Base-by-base conservation (phyloP, 1,140 invertebrate species). In the Globodera rostochiensis region DNA sequence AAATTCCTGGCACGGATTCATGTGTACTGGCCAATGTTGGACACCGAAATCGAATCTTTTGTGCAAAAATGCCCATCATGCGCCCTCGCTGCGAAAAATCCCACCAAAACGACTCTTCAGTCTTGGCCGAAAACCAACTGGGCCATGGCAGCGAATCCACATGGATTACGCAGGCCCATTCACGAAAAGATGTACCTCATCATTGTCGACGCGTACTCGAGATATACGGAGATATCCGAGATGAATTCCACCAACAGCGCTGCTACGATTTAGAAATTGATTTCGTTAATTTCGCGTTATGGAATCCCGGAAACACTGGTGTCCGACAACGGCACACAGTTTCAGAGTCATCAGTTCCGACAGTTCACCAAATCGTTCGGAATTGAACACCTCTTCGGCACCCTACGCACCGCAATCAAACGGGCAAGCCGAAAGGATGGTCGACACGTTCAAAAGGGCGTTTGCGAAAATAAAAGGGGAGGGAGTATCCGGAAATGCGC, bases 351-450 rank as follows among this genome's bases (percentile, higher is more conserved):
- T 53, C 50, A 53, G 50, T 53, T 53, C 11, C 7, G 11, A 53
- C 7, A 53, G 0, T 53, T 53, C 11, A 13, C 11, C 50, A 53
- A 53, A 53, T 9, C 11, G 7, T 13, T 9, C 50, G 50, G 50
- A 53, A 53, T 53, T 53, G 50, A 53, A 9, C 50, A 53, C 50
- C 7, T 46, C 7, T 67, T 36, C 36, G 36, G 36, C 36, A 36
- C 36, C 36, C 3, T 36, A 36, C 36, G 36, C 87, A 76, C 88
- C 85, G 0, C 76, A 83, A 25, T 85, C 86, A n/a, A 90, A 89
- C 77, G 87, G 88, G 53, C 74, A 82, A 69, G 88, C 88, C 21
- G 88, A 89, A 82, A 6, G 87, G 3, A 87, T 90, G 73, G 85
- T 89, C 15, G 87, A 87, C 50, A 88, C 87, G 11, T 53, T 53